A percentile compares a stretch with the other conserved stretches of the same genome.
These are phyloP conservation scores for Glyptemys insculpta DNA, from an alignment of 2,797 vertebrate genomes.

Conservation along the genomic window DNA sequence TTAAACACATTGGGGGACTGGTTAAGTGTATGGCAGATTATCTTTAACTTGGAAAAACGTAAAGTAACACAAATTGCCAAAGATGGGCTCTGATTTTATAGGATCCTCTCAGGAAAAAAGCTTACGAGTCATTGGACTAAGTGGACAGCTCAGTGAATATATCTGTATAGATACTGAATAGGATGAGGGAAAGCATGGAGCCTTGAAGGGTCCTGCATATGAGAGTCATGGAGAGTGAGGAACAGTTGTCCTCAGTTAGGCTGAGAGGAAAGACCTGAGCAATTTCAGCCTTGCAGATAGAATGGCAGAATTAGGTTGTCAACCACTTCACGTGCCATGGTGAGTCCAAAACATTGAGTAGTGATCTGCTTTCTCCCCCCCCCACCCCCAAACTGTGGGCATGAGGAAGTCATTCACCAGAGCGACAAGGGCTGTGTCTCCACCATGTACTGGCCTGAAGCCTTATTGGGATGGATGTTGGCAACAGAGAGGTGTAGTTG, in stretches of 20 bases:
- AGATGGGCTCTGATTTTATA: neutral
- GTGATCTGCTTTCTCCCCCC: no score
- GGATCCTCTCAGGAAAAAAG: neutral
- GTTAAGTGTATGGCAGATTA: neutral
- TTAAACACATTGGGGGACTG: neutral
- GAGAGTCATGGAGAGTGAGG: no score
- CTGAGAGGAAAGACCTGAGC: neutral
- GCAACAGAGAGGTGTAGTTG: neutral
- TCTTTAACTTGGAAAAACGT: neutral
- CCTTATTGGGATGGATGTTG: neutral
- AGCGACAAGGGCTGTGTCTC: neutral
- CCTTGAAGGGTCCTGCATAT: no score
- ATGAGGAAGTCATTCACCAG: neutral
- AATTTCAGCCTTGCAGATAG: neutral
- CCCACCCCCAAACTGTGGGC: neutral
- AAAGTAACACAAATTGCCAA: neutral
- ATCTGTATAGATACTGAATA: no score
- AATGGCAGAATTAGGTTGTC: neutral
- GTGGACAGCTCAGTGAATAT: neutral
- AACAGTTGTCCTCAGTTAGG: no score
- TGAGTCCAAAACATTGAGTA: neutral
- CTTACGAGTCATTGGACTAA: neutral
- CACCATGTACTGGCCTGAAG: neutral
- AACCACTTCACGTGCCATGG: neutral
- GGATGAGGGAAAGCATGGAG: neutral